Base-by-base conservation (phyloP, 2,888 invertebrate genomes). In the Ethmia dodecea region DNA sequence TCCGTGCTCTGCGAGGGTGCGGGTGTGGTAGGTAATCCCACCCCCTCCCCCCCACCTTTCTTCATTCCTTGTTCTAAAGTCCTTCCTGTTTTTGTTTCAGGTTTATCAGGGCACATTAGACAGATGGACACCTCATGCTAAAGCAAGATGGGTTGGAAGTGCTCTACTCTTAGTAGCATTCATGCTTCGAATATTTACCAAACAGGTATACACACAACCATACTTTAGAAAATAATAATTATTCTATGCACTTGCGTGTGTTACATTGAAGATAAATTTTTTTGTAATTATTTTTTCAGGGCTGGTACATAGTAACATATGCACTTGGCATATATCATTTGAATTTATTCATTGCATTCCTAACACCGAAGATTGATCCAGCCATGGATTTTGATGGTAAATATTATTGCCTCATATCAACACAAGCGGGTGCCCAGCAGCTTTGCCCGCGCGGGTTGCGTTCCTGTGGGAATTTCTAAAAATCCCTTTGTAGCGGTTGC, bases 221-320 rank as follows among this genome's bases (percentile, higher is more conserved):
- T 22, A 22, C n/a, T 9, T 2, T 8, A 22, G 3, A 3, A 2
- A 8, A 18, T 18, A n/a, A 6, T 20, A 9, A 20, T 20, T n/a
- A 3, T 22, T 22, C n/a, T n/a, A n/a, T n/a, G n/a, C n/a, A 20
- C 9, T 20, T 20, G 8, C 22, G 6, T 18, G 6, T 22, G n/a
- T 5, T 22, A 22, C 3, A 22, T 22, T 8, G 9, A 9, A 3
- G 9, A 22, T 22, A 22, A 1, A 22, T 22, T n/a, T 9, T 22
- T 22, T 20, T 9, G 8, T 5, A 5, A 8, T 18, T 18, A 5
- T 18, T 5, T 10, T 78, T 91, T 47, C 87, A 99, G 95, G 99
- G 99, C 53, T 99, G 99, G 98, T 99, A 99, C 78, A 99, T 99
- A 61, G 93, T 99, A 42, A 98, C 98, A 54, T 99, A 99, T 86